These are phyloP conservation scores for Columba livia DNA, from an alignment of 2,113 vertebrate genomes.

Conservation along the genomic window DNA sequence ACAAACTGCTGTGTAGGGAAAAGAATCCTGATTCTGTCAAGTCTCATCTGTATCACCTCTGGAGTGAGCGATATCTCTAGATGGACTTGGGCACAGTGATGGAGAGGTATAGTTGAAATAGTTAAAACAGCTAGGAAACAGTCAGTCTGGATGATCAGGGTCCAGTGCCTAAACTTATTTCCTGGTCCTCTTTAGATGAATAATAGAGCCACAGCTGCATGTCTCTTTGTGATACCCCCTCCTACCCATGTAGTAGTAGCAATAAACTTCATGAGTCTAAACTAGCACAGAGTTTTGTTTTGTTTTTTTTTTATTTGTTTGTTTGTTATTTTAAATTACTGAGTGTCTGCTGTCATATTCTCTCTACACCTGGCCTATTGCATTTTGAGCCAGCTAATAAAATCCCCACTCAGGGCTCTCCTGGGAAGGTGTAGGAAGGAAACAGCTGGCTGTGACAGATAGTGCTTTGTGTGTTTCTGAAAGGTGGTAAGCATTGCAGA, in stretches of 20 bases:
- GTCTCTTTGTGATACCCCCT: not conserved
- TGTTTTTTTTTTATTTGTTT: not conserved
- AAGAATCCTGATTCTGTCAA: not conserved
- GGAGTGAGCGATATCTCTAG: not conserved
- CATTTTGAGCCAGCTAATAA: conserved; percentile 32
- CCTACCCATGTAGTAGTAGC: not conserved
- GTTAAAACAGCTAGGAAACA: not conserved
- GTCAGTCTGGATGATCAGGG: not conserved
- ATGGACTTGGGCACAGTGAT: not conserved
- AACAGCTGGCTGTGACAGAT: conserved; percentile 30
- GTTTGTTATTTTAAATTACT: not conserved
- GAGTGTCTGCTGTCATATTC: not conserved
- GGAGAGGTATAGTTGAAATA: not conserved
- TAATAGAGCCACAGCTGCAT: not conserved
- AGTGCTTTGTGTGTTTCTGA: not conserved
- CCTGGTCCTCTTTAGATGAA: not conserved
- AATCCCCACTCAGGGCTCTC: not conserved
- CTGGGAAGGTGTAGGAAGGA: not conserved
- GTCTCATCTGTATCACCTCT: not conserved
- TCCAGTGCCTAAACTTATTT: not conserved
- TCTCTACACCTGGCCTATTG: conserved; percentile 9
- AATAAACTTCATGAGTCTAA: not conserved
- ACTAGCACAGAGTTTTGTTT: not conserved
- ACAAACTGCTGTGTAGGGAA: not conserved
- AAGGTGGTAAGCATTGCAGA: not conserved